Evolutionary conservation across 2,888 invertebrate species (phyloP).

Genomic region (Synanthedon andrenaeformis): DNA sequence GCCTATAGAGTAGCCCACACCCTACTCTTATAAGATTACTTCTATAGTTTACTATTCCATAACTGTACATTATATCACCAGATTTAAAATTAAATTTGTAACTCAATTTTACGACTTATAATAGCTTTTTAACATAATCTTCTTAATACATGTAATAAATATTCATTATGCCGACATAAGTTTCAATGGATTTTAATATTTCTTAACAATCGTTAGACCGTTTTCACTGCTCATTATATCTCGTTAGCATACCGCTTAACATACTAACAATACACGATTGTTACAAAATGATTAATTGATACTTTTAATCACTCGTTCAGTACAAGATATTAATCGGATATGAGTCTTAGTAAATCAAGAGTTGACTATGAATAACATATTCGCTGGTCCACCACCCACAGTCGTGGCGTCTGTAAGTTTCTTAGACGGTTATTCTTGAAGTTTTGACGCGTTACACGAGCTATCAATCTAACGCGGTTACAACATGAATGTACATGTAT

Average conservation of each 20-base stretch:
- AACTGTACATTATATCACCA: too few relatives aligned
- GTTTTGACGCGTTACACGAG: constrained; percentile 44
- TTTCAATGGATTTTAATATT: too few relatives aligned
- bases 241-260: background rate
- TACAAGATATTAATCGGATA: constrained; percentile 19
- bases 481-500: constrained; percentile 24
- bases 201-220: too few relatives aligned
- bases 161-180: too few relatives aligned
- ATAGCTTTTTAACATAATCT: too few relatives aligned
- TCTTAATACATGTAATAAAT: too few relatives aligned
- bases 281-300: constrained; percentile 45
- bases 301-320: constrained; percentile 43
- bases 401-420: constrained; percentile 15
- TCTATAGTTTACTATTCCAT: too few relatives aligned
- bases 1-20: too few relatives aligned
- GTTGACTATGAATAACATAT: constrained; percentile 14
- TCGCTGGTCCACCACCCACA: constrained; percentile 30
- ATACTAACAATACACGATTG: constrained; percentile 30
- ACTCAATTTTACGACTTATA: too few relatives aligned
- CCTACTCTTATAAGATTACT: too few relatives aligned
- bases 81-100: too few relatives aligned
- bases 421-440: constrained; percentile 13
- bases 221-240: background rate
- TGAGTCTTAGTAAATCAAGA: constrained; percentile 24
- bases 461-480: constrained; percentile 52